Evolutionary conservation across 2,797 vertebrate species (phyloP), one percentile per base, ranked within the genome.

Genomic region (Acanthurus tractus): DNA sequence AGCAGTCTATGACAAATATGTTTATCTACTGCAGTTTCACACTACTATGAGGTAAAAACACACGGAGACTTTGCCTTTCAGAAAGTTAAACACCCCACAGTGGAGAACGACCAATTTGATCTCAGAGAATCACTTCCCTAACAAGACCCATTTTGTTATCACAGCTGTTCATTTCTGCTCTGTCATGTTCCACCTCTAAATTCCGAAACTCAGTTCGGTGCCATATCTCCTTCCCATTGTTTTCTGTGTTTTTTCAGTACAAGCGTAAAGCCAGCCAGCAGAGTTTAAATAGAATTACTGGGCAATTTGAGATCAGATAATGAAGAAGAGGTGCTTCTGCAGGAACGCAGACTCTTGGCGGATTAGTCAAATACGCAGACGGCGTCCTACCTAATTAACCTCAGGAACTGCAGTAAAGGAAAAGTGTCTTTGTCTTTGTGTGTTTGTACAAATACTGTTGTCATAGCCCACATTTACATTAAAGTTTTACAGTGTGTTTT

Each of bases 341-440:
- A 81, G 72, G 78, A 91, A 86, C 68, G 85, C 85, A 79, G 81
- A 72, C 69, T 70, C 80, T 74, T 67, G 63, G 36, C 36, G 54
- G 74, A 90, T 91, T 87, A 83, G 82, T 75, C 74, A 78, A 76
- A 88, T 83, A 82, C 81, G 82, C 84, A 86, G 90, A 88, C 61
- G 6, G 69, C n/a, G 62, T 85, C 84, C 53, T 42, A 56, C 62
- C 53, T 80, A 83, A 89, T 92, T 88, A 91, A 89, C 84, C 82
- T 86, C 82, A 59, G 78, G 74, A 73, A 75, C 67, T 74, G 63
- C 75, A 20, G 67, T 50, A 48, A 61, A 23, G 48, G 18, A 52
- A 50, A 70, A 61, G 36, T 14, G 18, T 53, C 50, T 20, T 2
- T 0, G 23, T 64, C 22, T 82, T 5, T 75, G 44, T 64, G 40